These are phyloP conservation scores for Riparia riparia DNA, from an alignment of 2,113 vertebrate species.

Conservation along the genomic window DNA sequence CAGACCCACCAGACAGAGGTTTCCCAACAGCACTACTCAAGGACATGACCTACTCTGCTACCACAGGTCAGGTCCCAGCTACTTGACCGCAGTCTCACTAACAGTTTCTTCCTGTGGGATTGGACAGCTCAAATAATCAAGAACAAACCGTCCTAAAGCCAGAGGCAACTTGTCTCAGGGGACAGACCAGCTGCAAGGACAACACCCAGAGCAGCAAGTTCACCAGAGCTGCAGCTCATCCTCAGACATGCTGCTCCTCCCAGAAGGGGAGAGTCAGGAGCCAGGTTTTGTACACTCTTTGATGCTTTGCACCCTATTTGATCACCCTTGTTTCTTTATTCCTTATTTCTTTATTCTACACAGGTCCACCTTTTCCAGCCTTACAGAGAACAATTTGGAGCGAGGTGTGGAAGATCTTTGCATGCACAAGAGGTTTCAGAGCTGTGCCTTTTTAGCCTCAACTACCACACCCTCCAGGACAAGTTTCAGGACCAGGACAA, in stretches of 20 bases:
- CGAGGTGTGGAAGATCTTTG: not conserved
- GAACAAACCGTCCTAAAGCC: conserved; percentile 9
- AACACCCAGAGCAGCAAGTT: not conserved
- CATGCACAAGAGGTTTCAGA: not conserved
- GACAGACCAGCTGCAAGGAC: not conserved
- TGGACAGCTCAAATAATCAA: not conserved
- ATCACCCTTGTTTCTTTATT: not conserved
- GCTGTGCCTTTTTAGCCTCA: not conserved
- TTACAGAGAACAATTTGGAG: not conserved
- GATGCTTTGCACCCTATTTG: not conserved
- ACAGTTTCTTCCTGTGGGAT: conserved; percentile 19
- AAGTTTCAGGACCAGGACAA: not conserved
- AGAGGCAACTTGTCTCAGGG: not conserved
- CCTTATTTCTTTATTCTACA: not conserved
- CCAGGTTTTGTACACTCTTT: not conserved
- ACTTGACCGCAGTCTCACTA: not conserved
- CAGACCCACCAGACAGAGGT: not conserved
- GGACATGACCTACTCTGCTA: conserved; percentile 15
- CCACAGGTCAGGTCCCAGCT: conserved; percentile 13
- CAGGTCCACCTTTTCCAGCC: not conserved
- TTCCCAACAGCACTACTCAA: not conserved
- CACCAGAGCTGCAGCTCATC: not conserved
- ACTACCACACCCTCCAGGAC: not conserved
- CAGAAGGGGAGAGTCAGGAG: not conserved
- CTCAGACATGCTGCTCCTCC: not conserved